Evolutionary conservation across 2,888 invertebrate species (phyloP).

Genomic region (Thumatha senex): DNA sequence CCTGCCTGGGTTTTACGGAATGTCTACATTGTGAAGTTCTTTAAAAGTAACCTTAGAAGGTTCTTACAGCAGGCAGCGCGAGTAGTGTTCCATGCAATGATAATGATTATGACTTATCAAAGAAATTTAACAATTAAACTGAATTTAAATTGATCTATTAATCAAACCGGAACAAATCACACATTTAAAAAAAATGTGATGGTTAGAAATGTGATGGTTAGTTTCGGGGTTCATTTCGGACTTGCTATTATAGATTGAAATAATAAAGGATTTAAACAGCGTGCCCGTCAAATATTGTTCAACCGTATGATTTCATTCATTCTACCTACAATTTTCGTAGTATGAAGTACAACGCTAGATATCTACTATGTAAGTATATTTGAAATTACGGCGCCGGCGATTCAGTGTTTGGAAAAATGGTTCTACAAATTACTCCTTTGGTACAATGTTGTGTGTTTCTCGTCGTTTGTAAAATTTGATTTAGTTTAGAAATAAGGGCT

Average conservation of each 20-base stretch:
- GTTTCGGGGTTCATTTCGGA: background rate
- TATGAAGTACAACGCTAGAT: conserved; percentile 30
- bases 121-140: too few species aligned
- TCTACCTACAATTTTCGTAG: conserved; percentile 39
- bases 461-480: too few species aligned
- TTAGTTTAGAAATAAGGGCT: background rate
- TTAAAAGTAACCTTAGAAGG: too few species aligned
- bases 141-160: too few species aligned
- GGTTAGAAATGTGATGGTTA: too few species aligned
- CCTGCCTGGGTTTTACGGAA: too few species aligned
- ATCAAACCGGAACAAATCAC: too few species aligned
- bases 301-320: conserved; percentile 28
- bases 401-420: conserved; percentile 29
- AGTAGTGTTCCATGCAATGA: too few species aligned
- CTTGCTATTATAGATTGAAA: background rate
- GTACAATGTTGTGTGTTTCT: background rate
- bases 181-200: too few species aligned
- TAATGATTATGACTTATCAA: too few species aligned
- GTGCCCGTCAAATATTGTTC: background rate
- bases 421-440: conserved; percentile 17
- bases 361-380: conserved; percentile 26
- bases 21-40: too few species aligned
- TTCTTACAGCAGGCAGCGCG: too few species aligned
- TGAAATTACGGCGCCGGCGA: conserved; percentile 33
- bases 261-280: background rate